These are phyloP conservation scores for Thamnophis sirtalis DNA, from an alignment of 2,113 vertebrate species.

Conservation along the genomic window DNA sequence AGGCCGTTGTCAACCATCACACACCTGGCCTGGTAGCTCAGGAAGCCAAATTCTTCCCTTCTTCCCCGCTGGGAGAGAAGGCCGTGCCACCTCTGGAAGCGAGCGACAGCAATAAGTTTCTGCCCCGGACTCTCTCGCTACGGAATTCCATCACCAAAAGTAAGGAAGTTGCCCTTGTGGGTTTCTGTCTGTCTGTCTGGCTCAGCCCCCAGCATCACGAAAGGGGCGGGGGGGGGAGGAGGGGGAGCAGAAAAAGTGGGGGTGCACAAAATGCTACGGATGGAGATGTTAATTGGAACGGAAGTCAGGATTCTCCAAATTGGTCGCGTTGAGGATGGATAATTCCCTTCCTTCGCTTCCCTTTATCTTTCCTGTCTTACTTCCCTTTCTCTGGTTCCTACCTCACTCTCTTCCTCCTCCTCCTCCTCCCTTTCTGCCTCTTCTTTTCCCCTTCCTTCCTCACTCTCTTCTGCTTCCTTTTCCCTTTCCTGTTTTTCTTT, in stretches of 20 bases:
- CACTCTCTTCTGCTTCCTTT: background rate
- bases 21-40: background rate
- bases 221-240: rapidly evolving
- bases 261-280: background rate
- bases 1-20: background rate
- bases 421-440: too few species aligned
- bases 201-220: background rate
- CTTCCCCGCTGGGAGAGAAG: background rate
- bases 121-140: constrained; percentile 79
- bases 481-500: background rate
- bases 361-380: too few species aligned
- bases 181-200: background rate
- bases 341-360: too few species aligned
- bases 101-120: constrained; percentile 72
- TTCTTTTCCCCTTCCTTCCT: background rate
- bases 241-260: background rate
- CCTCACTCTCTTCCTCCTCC: too few species aligned
- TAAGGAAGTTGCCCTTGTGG: constrained; percentile 50
- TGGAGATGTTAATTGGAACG: background rate
- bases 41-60: background rate
- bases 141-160: constrained; percentile 87
- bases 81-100: constrained; percentile 2
- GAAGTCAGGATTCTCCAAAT: background rate
- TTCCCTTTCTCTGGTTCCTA: too few species aligned
- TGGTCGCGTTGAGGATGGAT: background rate